Percentiles rank a stretch among this genome's conserved stretches.
Conservation (phyloP, 2,113 vertebrate genomes). For the Sphyrna mokarran region DNA sequence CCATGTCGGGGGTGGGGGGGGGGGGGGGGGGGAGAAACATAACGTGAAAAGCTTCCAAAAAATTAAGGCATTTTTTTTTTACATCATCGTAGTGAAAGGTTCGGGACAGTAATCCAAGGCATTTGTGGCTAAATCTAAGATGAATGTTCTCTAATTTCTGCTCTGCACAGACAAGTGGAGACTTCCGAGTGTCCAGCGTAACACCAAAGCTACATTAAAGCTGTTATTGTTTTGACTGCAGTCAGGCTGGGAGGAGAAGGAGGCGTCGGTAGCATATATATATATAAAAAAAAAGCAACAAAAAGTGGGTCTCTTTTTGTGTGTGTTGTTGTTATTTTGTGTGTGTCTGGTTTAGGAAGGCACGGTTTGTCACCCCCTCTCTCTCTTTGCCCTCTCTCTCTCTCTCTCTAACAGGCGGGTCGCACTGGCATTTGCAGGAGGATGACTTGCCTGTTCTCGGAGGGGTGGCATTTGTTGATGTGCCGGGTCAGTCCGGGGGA, state of each 20-base stretch:
- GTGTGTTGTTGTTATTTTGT: background rate
- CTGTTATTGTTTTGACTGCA: constrained; percentile 65
- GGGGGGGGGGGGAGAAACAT: constrained; percentile 45
- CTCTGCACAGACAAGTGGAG: constrained; percentile 57
- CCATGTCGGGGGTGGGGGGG: constrained; percentile 59
- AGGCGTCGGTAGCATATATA: background rate
- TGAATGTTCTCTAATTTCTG: constrained; percentile 67
- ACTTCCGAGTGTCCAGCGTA: constrained; percentile 58
- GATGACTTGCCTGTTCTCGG: constrained; percentile 96
- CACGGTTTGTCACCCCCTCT: constrained; percentile 40
- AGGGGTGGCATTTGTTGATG: constrained; percentile 99
- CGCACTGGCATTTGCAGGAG: constrained; percentile 95
- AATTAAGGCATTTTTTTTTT: constrained; percentile 81
- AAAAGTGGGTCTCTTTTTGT: background rate
- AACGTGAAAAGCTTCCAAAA: constrained; percentile 47
- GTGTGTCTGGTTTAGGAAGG: constrained; percentile 39
- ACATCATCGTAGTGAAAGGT: constrained; percentile 76
- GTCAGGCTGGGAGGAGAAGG: constrained; percentile 68
- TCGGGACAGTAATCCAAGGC: constrained; percentile 82
- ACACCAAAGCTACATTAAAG: constrained; percentile 82
- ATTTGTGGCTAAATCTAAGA: constrained; percentile 88
- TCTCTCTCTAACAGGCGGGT: constrained; percentile 78
- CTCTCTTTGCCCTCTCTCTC: constrained; percentile 44
- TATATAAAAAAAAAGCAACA: background rate
- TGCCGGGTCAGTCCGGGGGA: constrained; percentile 95